Percentiles rank a stretch among this genome's conserved stretches.
Evolutionary conservation across 2,888 invertebrate genomes (phyloP).

Genomic region (Slavum lentiscoides): DNA sequence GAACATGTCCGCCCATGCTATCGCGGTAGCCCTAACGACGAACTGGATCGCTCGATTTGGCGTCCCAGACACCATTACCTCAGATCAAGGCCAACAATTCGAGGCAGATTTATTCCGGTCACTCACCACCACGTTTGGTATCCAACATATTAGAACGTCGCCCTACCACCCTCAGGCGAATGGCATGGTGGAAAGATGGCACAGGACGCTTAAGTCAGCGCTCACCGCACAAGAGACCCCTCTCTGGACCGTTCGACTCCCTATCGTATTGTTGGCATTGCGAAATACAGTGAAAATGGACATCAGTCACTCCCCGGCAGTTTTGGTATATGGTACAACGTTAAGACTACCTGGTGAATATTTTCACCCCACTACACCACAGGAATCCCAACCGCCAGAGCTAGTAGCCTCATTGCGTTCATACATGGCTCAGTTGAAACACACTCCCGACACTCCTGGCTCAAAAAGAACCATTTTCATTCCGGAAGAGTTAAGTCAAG

Average conservation of each 20-base stretch:
- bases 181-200: too few relatives aligned
- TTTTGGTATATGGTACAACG: neutral
- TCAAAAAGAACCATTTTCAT: conserved; percentile 14
- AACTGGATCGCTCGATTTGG: too few relatives aligned
- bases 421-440: neutral
- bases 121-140: too few relatives aligned
- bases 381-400: neutral
- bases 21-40: too few relatives aligned
- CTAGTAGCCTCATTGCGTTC: neutral
- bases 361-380: neutral
- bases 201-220: neutral
- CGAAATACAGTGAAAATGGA: neutral
- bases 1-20: too few relatives aligned
- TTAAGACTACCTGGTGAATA: neutral
- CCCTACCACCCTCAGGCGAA: too few relatives aligned
- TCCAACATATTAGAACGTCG: too few relatives aligned
- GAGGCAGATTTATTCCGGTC: too few relatives aligned
- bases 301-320: neutral
- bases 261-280: neutral
- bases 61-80: too few relatives aligned
- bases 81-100: too few relatives aligned
- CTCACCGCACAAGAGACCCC: neutral
- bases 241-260: neutral
- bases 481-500: conserved; percentile 20
- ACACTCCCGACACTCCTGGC: neutral